A percentile compares a stretch with the other conserved stretches of the same genome.
These are phyloP conservation scores for Chelidonichthys spinosus DNA, from an alignment of 2,797 vertebrate species.

Conservation along the genomic window DNA sequence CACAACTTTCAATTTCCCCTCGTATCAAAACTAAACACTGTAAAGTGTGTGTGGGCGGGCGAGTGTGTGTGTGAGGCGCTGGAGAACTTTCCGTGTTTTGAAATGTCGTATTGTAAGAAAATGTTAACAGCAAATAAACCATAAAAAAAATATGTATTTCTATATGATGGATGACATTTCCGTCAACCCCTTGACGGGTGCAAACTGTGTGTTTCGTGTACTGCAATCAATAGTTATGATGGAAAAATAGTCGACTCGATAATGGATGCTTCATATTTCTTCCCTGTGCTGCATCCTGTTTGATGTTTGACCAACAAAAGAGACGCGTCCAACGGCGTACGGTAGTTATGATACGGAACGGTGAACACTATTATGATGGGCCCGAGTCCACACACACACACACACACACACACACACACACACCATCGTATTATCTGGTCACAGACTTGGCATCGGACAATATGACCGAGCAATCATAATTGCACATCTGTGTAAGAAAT, in stretches of 20 bases:
- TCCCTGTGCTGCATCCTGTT: background rate
- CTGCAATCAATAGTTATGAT: background rate
- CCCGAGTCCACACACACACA: no score
- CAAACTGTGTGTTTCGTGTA: background rate
- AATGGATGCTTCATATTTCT: background rate
- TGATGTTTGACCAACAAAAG: constrained; percentile 3
- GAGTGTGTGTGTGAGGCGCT: constrained; percentile 6
- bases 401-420: no score
- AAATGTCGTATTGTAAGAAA: constrained; percentile 21
- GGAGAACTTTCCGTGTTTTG: constrained; percentile 1
- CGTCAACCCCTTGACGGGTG: background rate
- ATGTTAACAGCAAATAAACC: background rate
- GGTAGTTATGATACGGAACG: background rate
- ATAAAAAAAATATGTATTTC: background rate
- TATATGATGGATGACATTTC: constrained; percentile 3
- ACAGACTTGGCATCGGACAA: no score
- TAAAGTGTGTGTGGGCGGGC: constrained; percentile 16
- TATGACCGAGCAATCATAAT: no score
- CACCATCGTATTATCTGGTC: no score
- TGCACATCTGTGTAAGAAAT: no score
- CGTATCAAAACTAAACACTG: constrained; percentile 53
- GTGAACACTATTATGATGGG: background rate
- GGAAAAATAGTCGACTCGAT: constrained; percentile 1
- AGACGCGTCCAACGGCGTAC: background rate
- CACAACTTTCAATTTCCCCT: constrained; percentile 58